Evolutionary conservation across 2,888 invertebrate genomes (phyloP).

Genomic region (Pheosia tremula): DNA sequence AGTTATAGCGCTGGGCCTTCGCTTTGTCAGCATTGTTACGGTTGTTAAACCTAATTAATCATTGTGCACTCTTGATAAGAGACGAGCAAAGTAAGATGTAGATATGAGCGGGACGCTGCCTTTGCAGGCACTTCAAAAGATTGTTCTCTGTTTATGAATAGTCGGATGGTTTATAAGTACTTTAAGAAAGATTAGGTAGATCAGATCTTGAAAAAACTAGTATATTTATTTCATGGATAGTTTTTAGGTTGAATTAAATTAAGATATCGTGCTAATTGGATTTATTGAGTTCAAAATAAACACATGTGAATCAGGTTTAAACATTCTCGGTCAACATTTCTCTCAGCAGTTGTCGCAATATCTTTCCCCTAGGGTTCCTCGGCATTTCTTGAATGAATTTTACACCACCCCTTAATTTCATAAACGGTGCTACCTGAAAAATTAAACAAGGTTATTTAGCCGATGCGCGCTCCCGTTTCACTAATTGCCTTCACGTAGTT

Average conservation of each 20-base stretch:
- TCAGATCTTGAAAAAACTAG: background rate
- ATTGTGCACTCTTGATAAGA: constrained; percentile 26
- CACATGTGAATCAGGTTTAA: background rate
- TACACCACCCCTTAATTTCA: constrained; percentile 88
- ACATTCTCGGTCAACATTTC: constrained; percentile 62
- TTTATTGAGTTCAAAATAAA: background rate
- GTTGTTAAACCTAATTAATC: constrained; percentile 34
- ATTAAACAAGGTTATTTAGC: constrained; percentile 28
- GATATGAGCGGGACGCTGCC: constrained; percentile 16
- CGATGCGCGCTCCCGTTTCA: constrained; percentile 33
- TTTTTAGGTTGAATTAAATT: background rate
- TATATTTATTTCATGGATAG: background rate
- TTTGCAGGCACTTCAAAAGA: constrained; percentile 2
- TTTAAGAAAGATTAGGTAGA: background rate
- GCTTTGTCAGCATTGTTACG: constrained; percentile 27
- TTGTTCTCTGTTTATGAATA: background rate
- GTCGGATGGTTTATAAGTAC: background rate
- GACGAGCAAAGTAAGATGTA: constrained; percentile 19
- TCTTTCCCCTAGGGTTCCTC: constrained; percentile 88
- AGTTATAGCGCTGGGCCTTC: constrained; percentile 14
- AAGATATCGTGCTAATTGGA: background rate
- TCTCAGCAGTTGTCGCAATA: constrained; percentile 85
- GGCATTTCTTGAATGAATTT: constrained; percentile 87
- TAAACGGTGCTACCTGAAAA: constrained; percentile 81
- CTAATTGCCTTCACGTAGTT: constrained; percentile 18